These are phyloP conservation scores for Arrhamphus sclerolepis DNA, from an alignment of 2,797 vertebrate genomes.

Conservation along the genomic window DNA sequence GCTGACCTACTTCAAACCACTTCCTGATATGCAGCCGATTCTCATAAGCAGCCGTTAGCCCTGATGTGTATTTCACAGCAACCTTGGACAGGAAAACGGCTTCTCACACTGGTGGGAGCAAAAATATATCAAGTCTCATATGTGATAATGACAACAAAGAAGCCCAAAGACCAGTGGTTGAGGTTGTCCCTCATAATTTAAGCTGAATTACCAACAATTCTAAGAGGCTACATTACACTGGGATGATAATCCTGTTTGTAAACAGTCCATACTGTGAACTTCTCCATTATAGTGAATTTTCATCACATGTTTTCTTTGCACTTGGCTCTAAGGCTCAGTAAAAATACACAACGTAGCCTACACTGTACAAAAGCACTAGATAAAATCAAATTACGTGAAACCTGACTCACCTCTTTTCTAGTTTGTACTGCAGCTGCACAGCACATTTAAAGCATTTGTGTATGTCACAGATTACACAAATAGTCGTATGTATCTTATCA, in stretches of 20 bases:
- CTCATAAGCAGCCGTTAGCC: background rate
- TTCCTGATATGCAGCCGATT: conserved; percentile 33
- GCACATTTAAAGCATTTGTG: no score
- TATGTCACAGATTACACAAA: no score
- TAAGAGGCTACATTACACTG: background rate
- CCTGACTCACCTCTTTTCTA: no score
- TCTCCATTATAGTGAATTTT: no score
- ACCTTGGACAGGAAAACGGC: conserved; percentile 48
- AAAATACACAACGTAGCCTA: background rate
- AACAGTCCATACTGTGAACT: no score
- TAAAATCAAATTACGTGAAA: no score
- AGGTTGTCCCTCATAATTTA: background rate
- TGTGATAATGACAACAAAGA: conserved; percentile 20
- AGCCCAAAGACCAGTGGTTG: conserved; percentile 25
- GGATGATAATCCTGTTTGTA: no score
- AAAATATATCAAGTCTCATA: conserved; percentile 16
- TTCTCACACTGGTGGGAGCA: conserved; percentile 12
- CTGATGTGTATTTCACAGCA: conserved; percentile 33
- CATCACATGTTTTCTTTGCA: background rate
- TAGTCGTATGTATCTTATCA: no score
- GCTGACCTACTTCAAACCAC: conserved; percentile 50
- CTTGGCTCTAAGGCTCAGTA: background rate
- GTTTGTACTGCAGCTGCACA: no score
- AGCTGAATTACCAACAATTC: background rate
- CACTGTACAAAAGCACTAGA: background rate